These are phyloP conservation scores for Drosophila formosana DNA, from an alignment of 2,888 invertebrate species.

Conservation along the genomic window DNA sequence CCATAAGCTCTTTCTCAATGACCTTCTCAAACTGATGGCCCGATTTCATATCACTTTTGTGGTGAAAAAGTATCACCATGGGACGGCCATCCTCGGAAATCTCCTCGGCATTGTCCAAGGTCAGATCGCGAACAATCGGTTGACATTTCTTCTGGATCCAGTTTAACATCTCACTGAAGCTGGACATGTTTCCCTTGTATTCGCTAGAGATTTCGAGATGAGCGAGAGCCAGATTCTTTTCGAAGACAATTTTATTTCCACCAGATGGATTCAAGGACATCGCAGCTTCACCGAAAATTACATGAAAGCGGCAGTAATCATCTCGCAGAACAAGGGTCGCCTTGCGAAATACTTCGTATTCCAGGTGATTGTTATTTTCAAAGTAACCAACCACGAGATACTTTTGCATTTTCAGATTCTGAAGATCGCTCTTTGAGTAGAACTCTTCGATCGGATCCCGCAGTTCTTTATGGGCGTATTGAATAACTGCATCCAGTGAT, in stretches of 20 bases:
- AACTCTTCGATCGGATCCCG: conserved; percentile 93
- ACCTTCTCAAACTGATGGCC: conserved; percentile 92
- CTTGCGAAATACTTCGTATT: conserved; percentile 90
- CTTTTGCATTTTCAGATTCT: conserved; percentile 89
- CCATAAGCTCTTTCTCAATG: conserved; percentile 89
- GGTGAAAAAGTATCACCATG: conserved; percentile 96
- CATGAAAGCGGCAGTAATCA: conserved; percentile 96
- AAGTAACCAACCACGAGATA: conserved; percentile 95
- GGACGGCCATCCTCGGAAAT: conserved; percentile 98
- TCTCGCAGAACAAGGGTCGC: conserved; percentile 93
- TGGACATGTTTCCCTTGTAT: conserved; percentile 88
- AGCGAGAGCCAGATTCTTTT: conserved; percentile 88
- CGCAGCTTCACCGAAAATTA: conserved; percentile 89
- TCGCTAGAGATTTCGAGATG: conserved; percentile 89
- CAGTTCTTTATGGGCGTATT: conserved; percentile 93
- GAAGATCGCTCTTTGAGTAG: conserved; percentile 89
- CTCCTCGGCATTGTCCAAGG: conserved; percentile 99
- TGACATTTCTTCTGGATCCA: conserved; percentile 96
- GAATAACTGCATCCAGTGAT: conserved; percentile 93
- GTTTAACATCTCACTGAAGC: conserved; percentile 90
- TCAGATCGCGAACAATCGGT: conserved; percentile 97
- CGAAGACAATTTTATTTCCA: conserved; percentile 88
- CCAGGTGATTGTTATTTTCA: conserved; percentile 89
- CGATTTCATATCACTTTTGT: conserved; percentile 90
- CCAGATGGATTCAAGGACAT: conserved; percentile 9